Evolutionary conservation across 2,113 vertebrate species (phyloP), one percentile per base, ranked within the genome.

Genomic region (Triplophysa rosa): DNA sequence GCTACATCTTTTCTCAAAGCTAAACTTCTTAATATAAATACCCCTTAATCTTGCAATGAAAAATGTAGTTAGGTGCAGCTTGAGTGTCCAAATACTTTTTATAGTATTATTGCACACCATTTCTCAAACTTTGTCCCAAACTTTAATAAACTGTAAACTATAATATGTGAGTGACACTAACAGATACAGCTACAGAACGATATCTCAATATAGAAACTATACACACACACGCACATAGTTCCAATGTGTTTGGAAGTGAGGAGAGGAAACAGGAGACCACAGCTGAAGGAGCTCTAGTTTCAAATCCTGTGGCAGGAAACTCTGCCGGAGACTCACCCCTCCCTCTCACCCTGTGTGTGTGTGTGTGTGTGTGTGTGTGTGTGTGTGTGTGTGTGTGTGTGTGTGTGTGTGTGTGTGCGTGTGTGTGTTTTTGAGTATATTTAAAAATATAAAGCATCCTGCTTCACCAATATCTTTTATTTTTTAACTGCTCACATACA

Each of bases 251-350:
- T 68, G 45, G 79, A 84, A 71, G 74, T 54, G 66, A 33, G 58
- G 64, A 80, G 72, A 87, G 86, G 75, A 84, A 85, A 85, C 66
- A 61, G 78, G 74, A 84, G 84, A 87, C 77, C 85, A 87, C 84
- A 87, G 82, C 84, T 86, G 84, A 84, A 78, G 62, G 37, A 82
- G 84, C 82, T 87, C 84, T 80, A 82, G 79, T 84, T 86, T 86
- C 86, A 87, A 75, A 84, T 83, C 86, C 86, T 87, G 84, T 85
- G 77, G 78, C 86, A 87, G 86, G 86, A 87, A 87, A 79, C 80
- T 49, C 59, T 84, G 80, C 66, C 79, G 77, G 76, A 81, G 77
- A 76, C 54, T 63, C 68, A 75, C 70, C 70, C 71, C 67, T 73
- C 79, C 81, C 64, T 65, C 49, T 75, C 26, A 2, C 65, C 71